Percentiles rank a stretch among this genome's conserved stretches.
Conservation (phyloP, 2,888 invertebrate species). For the Clusia tigrina region DNA sequence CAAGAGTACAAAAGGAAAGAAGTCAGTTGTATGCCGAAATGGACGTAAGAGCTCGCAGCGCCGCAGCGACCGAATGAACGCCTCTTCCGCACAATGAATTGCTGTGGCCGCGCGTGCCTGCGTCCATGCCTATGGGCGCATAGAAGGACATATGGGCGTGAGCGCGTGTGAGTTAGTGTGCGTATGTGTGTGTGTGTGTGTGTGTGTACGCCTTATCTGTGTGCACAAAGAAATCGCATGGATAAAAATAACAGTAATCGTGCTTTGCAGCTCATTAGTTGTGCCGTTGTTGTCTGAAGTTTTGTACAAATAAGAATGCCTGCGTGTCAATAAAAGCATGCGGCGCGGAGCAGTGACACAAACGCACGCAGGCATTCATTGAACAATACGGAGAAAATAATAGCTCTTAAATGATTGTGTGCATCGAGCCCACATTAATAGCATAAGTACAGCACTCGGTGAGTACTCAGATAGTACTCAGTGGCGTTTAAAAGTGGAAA, state of each 20-base stretch:
- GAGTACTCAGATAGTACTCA: too few relatives aligned
- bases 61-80: conserved; percentile 10
- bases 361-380: too few relatives aligned
- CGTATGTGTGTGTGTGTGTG: conserved; percentile 4
- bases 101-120: background rate
- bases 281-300: conserved; percentile 9
- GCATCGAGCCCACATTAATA: too few relatives aligned
- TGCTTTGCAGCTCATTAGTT: conserved; percentile 21
- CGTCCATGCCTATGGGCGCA: background rate
- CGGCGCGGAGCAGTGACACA: background rate
- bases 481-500: too few relatives aligned
- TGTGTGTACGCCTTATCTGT: conserved; percentile 3
- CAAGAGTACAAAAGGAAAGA: background rate
- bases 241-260: conserved; percentile 9
- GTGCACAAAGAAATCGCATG: background rate
- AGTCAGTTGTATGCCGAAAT: conserved; percentile 6
- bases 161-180: conserved; percentile 9
- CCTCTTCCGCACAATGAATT: conserved; percentile 9
- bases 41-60: conserved; percentile 1
- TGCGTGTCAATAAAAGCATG: background rate
- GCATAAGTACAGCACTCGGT: too few relatives aligned
- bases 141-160: background rate
- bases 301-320: conserved; percentile 15
- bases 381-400: background rate
- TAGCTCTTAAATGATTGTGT: background rate